Evolutionary conservation across 2,113 vertebrate species (phyloP).

Genomic region (Upupa epops): DNA sequence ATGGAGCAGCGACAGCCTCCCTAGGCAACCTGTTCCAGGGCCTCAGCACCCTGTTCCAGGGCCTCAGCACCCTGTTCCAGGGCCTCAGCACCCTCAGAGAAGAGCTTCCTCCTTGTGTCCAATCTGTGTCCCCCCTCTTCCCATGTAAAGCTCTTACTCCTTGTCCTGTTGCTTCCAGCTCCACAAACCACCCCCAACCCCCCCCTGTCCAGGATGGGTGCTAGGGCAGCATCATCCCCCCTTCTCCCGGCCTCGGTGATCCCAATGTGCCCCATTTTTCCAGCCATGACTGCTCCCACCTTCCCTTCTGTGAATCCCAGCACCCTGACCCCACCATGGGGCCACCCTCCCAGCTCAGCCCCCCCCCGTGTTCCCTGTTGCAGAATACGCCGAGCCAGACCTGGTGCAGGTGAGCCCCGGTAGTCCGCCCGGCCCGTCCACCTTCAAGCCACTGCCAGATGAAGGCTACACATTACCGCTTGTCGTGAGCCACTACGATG

Average conservation of each 20-base stretch:
- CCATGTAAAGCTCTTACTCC: too few species aligned
- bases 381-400: slow-evolving; percentile 84
- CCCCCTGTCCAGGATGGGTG: fast-evolving
- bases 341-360: not conserved
- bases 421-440: slow-evolving; percentile 75
- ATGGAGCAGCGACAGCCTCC: too few species aligned
- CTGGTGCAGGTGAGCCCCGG: slow-evolving; percentile 36
- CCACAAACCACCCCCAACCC: too few species aligned
- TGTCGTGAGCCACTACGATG: slow-evolving; percentile 77
- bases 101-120: too few species aligned
- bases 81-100: too few species aligned
- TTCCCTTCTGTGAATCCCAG: too few species aligned
- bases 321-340: fast-evolving
- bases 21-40: too few species aligned
- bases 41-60: too few species aligned
- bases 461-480: slow-evolving; percentile 83
- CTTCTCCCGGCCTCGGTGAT: too few species aligned
- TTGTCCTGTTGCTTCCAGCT: too few species aligned
- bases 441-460: slow-evolving; percentile 76
- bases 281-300: not conserved
- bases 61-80: too few species aligned
- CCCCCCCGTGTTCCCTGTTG: fast-evolving
- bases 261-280: not conserved
- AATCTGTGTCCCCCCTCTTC: too few species aligned
- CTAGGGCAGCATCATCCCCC: not conserved